Conservation (phyloP, 2,797 vertebrate genomes). For the Erpetoichthys calabaricus region DNA sequence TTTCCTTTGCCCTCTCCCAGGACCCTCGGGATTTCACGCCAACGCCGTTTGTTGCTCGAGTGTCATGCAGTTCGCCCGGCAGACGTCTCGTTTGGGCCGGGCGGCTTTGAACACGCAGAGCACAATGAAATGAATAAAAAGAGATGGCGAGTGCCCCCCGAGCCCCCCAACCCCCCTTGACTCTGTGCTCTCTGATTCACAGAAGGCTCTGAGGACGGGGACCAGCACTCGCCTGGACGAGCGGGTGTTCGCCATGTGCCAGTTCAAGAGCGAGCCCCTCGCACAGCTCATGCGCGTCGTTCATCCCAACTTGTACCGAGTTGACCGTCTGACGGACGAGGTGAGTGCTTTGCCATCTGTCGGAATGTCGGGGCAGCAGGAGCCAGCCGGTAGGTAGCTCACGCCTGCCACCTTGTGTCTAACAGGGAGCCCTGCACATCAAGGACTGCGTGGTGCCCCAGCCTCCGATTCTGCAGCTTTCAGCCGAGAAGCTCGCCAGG, state of each 20-base stretch:
- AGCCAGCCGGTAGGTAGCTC: neutral
- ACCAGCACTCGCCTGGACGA: constrained; percentile 85
- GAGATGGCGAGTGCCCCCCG: too few species aligned
- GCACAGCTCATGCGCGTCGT: constrained; percentile 80
- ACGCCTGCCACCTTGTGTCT: constrained; percentile 1
- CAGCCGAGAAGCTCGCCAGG: constrained; percentile 72
- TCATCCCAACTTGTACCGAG: constrained; percentile 81
- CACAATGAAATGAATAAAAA: too few species aligned
- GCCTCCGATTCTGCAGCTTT: constrained; percentile 73
- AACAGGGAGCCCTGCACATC: constrained; percentile 76
- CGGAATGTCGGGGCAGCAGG: neutral
- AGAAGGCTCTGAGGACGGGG: constrained; percentile 88
- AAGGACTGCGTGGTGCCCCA: constrained; percentile 79
- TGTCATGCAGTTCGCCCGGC: too few species aligned
- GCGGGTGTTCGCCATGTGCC: constrained; percentile 88
- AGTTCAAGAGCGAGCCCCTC: constrained; percentile 89
- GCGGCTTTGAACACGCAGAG: too few species aligned
- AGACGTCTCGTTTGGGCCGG: too few species aligned
- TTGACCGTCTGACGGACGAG: constrained; percentile 85
- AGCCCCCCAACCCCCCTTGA: too few species aligned
- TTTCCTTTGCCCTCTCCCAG: too few species aligned
- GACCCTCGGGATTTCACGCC: too few species aligned
- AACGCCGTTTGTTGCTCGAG: too few species aligned
- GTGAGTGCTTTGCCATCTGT: constrained; percentile 35
- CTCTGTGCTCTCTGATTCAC: constrained; percentile 6